A percentile compares a stretch with the other conserved stretches of the same genome.
These are phyloP conservation scores for Pseudomyrmex concolor DNA, from an alignment of 1,140 invertebrate genomes.

Conservation along the genomic window DNA sequence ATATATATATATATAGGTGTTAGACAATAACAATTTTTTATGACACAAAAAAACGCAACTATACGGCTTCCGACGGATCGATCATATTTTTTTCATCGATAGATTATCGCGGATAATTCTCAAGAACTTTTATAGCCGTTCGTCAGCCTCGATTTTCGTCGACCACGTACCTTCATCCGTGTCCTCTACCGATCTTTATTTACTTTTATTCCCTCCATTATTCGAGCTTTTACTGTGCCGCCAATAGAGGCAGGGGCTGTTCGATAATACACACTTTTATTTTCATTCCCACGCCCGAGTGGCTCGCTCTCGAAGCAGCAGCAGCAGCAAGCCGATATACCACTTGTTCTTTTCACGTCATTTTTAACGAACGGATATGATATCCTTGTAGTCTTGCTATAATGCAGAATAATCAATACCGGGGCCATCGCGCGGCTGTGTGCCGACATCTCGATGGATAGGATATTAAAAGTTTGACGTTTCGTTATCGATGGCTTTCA, in stretches of 20 bases:
- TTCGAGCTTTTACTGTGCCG: constrained; percentile 73
- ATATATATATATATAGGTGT: not conserved
- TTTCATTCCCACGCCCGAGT: constrained; percentile 65
- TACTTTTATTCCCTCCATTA: constrained; percentile 77
- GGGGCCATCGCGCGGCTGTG: constrained; percentile 44
- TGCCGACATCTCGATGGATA: constrained; percentile 56
- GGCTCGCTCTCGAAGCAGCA: constrained; percentile 58
- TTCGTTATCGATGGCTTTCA: constrained; percentile 52
- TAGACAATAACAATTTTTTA: no score
- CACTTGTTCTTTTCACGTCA: constrained; percentile 62
- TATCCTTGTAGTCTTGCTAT: constrained; percentile 56
- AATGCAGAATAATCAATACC: constrained; percentile 61
- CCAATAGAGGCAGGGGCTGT: constrained; percentile 49
- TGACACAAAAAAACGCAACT: no score
- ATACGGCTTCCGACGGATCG: not conserved
- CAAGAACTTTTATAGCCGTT: constrained; percentile 42
- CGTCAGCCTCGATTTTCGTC: constrained; percentile 50
- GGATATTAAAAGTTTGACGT: constrained; percentile 61
- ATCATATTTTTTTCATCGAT: constrained; percentile 8
- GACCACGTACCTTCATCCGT: constrained; percentile 38
- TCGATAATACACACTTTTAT: constrained; percentile 65
- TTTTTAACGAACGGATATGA: constrained; percentile 62
- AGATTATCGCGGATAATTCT: constrained; percentile 37
- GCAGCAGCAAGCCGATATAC: constrained; percentile 58
- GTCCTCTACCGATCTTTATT: constrained; percentile 69